phyloP scores from a whole-genome alignment of 2,888 invertebrate genomes.

The Petrophora chlorosata region DNA sequence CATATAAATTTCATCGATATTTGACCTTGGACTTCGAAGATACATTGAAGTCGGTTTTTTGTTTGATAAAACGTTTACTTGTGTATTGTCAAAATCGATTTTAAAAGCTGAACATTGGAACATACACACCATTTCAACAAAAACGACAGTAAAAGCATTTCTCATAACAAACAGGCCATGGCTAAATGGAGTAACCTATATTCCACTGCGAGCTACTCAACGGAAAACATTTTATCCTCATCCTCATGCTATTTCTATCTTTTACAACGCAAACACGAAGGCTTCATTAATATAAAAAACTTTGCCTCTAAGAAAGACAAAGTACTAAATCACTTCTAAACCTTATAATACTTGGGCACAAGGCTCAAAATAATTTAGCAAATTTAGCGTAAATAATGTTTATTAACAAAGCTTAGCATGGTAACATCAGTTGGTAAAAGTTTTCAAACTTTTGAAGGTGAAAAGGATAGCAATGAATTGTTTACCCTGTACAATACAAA shows the following conservation, averaged over 20 bases:
- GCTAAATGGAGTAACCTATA: conserved; percentile 37
- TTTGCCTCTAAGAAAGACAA: conserved; percentile 15
- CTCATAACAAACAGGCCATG: conserved; percentile 26
- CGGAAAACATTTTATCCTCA: conserved; percentile 27
- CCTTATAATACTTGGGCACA: conserved; percentile 16
- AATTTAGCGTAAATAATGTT: conserved; percentile 25
- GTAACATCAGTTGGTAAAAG: conserved; percentile 33
- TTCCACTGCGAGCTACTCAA: conserved; percentile 31
- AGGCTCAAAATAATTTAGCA: conserved; percentile 19
- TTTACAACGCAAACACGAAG: conserved; percentile 23
- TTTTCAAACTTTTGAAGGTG: conserved; percentile 25
- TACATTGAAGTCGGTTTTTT: too few species aligned
- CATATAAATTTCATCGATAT: too few species aligned
- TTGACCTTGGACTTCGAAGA: too few species aligned
- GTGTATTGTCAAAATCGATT: too few species aligned
- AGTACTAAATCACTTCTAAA: conserved; percentile 4
- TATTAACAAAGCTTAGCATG: conserved; percentile 23
- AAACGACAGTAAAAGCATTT: not conserved
- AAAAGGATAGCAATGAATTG: conserved; percentile 26
- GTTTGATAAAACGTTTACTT: too few species aligned
- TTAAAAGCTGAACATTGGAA: too few species aligned
- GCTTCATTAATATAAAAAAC: conserved; percentile 33
- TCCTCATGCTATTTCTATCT: too few species aligned
- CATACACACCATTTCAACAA: too few species aligned
- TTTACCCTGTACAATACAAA: conserved; percentile 18